These are phyloP conservation scores for Danionella cerebrum DNA, from an alignment of 2,113 vertebrate genomes.

Conservation along the genomic window DNA sequence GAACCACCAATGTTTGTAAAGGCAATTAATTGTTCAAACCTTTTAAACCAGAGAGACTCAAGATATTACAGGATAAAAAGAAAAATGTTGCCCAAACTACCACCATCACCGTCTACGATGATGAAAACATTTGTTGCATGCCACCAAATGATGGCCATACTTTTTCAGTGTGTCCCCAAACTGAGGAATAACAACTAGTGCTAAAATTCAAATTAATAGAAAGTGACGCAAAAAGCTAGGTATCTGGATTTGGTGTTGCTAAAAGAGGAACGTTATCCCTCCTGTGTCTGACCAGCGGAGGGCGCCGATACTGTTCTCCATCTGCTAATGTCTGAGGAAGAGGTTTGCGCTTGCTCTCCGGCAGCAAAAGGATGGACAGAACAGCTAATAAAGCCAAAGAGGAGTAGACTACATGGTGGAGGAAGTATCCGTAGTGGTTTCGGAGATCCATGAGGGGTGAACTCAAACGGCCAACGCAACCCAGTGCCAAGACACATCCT, in stretches of 20 bases:
- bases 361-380: constrained; percentile 83
- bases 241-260: constrained; percentile 77
- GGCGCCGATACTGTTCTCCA: constrained; percentile 76
- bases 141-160: no score
- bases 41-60: no score
- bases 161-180: no score
- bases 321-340: constrained; percentile 78
- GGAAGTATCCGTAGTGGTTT: constrained; percentile 82
- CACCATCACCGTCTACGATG: no score
- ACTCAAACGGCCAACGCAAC: constrained; percentile 76
- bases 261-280: constrained; percentile 80
- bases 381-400: constrained; percentile 79
- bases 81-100: no score
- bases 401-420: constrained; percentile 81
- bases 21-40: no score
- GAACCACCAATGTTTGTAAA: no score
- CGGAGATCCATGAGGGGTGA: constrained; percentile 78
- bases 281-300: constrained; percentile 69
- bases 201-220: no score
- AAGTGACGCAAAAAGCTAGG: no score
- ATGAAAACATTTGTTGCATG: no score
- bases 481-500: constrained; percentile 70
- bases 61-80: no score
- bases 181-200: no score
- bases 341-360: constrained; percentile 82